A percentile compares a stretch with the other conserved stretches of the same genome.
These are phyloP conservation scores for Gymnocephalus cernua DNA, from an alignment of 2,113 vertebrate genomes.

Conservation along the genomic window DNA sequence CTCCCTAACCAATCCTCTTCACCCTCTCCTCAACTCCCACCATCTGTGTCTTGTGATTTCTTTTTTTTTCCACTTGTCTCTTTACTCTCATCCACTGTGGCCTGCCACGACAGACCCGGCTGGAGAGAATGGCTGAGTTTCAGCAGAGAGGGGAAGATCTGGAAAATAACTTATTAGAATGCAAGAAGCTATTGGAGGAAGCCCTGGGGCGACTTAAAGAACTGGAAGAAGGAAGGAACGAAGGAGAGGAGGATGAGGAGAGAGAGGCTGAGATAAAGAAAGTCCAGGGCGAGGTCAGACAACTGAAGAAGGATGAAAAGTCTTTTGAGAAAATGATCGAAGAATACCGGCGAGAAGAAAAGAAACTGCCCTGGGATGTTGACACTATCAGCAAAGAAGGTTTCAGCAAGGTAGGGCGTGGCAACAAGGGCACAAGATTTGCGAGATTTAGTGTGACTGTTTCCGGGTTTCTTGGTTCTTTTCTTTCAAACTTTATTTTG, in stretches of 20 bases:
- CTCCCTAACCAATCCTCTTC: not conserved
- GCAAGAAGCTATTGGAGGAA: constrained; percentile 82
- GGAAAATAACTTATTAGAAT: constrained; percentile 84
- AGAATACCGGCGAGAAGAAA: constrained; percentile 86
- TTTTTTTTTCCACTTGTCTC: not conserved
- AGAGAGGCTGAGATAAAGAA: constrained; percentile 77
- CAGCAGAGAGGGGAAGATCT: constrained; percentile 90
- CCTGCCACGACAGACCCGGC: constrained; percentile 82
- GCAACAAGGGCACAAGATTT: not conserved
- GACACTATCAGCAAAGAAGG: constrained; percentile 93
- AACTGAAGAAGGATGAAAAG: constrained; percentile 86
- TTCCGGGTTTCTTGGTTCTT: not conserved
- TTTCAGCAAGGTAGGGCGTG: constrained; percentile 89
- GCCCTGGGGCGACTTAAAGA: constrained; percentile 84
- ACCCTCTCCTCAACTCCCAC: not conserved
- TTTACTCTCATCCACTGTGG: not conserved
- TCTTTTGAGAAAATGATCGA: constrained; percentile 85
- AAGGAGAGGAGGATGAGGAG: constrained; percentile 45
- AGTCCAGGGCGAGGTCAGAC: constrained; percentile 83
- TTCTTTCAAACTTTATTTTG: no score
- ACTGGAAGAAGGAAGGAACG: constrained; percentile 69
- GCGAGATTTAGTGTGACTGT: no score
- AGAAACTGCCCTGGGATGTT: constrained; percentile 92
- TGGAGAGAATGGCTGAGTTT: constrained; percentile 92
- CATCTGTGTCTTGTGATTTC: not conserved